Evolutionary conservation across 2,888 invertebrate species (phyloP), one percentile per base, ranked within the genome.

Genomic region (Morinoia aosen): DNA sequence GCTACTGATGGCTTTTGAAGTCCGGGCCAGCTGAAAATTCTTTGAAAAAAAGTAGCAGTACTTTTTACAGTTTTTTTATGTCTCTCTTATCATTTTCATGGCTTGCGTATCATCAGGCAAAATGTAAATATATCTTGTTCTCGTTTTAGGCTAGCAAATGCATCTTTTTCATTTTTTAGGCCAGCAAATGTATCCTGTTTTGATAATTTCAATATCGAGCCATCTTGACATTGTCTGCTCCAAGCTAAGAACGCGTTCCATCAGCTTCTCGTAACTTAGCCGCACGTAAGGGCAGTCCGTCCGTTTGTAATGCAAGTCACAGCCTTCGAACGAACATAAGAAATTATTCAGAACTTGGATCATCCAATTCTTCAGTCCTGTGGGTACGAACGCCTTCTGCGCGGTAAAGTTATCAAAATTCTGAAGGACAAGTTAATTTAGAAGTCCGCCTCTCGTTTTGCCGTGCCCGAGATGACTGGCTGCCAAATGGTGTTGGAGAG

Each of bases 401-500:
- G 48, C 40, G 1, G 90, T 40, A 19, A 90, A 90, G 90, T 90
- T 90, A 39, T 90, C 39, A 90, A 90, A 90, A 90, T 90, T 90
- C 90, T 39, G 90, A 90, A 40, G 90, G 90, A 90, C 90, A 90
- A 90, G 39, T 90, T 90, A 90, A 90, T 90, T 90, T 48, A 48
- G 40, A 90, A 48, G 0, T 40, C 90, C 0, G 90, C 14, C 90
- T 48, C 39, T 90, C 40, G 90, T 90, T 90, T 40, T 39, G 12
- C 48, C 39, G 2, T 40, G 40, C 40, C 90, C 14, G 11, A 90
- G 14, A 90, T 48, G 90, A 90, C 90, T 90, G 16, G 40, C 90
- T 12, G 12, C 40, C 90, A 39, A 90, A 40, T 90, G 90, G 39
- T 40, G 90, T 90, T 90, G 90, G 40, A 7, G 12, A 10, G 19